These are phyloP conservation scores for pig (Sus scrofa) DNA, from an alignment of 2,113 vertebrate species.

Conservation along the genomic window DNA sequence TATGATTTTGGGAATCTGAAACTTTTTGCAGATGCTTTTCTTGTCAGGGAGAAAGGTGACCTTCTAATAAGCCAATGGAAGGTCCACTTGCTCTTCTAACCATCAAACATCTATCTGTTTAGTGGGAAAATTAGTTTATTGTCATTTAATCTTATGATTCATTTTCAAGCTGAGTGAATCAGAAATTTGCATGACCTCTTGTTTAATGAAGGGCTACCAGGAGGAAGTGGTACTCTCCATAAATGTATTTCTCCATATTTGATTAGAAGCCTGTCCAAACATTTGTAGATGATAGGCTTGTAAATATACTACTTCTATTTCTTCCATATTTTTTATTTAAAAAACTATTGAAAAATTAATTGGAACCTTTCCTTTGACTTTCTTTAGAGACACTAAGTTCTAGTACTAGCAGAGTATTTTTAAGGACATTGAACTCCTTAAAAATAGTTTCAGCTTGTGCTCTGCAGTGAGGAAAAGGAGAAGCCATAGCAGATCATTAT, in stretches of 20 bases:
- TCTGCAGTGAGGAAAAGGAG: not conserved
- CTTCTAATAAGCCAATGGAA: not conserved
- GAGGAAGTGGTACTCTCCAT: not conserved
- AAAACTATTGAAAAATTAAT: conserved; percentile 50
- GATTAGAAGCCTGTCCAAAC: conserved; percentile 12
- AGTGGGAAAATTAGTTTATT: not conserved
- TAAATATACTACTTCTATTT: conserved; percentile 37
- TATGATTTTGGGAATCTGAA: not conserved
- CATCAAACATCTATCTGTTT: not conserved
- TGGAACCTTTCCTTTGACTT: conserved; percentile 41
- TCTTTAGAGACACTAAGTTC: conserved; percentile 37
- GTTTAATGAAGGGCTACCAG: not conserved
- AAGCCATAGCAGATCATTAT: conserved; percentile 56
- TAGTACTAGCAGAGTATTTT: conserved; percentile 65
- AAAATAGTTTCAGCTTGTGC: conserved; percentile 23
- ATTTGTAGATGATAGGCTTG: conserved; percentile 26
- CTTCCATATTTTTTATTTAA: conserved; percentile 51
- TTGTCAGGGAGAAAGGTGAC: not conserved
- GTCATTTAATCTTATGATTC: conserved; percentile 17
- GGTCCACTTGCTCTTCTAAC: not conserved
- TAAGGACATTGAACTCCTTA: conserved; percentile 66
- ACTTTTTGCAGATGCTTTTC: not conserved
- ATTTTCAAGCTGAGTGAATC: conserved; percentile 40
- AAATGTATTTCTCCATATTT: conserved; percentile 44
- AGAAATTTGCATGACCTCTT: not conserved